A percentile compares a stretch with the other conserved stretches of the same genome.
These are phyloP conservation scores for Macrostomum lignano DNA, from an alignment of 1,140 invertebrate species.

Conservation along the genomic window DNA sequence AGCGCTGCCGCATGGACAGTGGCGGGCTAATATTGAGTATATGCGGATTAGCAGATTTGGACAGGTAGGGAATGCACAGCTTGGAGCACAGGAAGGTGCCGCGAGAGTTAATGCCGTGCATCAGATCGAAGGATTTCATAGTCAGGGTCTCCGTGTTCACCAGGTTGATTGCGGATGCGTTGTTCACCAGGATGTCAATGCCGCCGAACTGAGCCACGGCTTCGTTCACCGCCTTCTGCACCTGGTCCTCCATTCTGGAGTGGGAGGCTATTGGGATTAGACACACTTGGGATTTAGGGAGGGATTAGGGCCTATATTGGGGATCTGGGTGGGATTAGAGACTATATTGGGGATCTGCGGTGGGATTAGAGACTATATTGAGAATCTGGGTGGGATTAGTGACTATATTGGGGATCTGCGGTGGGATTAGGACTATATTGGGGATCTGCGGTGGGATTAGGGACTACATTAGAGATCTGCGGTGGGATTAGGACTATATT, in stretches of 20 bases:
- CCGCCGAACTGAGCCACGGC: constrained; percentile 71
- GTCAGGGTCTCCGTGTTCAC: constrained; percentile 53
- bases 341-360: no score
- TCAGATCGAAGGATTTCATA: constrained; percentile 45
- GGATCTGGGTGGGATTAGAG: no score
- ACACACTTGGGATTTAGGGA: no score
- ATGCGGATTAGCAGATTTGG: constrained; percentile 63
- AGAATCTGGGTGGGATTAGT: no score
- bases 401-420: no score
- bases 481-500: no score
- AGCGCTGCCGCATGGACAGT: constrained; percentile 52
- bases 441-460: no score
- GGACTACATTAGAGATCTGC: no score
- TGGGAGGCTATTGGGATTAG: no score
- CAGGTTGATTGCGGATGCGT: constrained; percentile 77
- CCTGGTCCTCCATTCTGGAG: constrained; percentile 28
- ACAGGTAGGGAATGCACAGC: constrained; percentile 56
- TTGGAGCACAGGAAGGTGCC: constrained; percentile 34
- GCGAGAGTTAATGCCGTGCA: constrained; percentile 26
- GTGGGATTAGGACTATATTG: no score
- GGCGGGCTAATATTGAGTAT: constrained; percentile 85
- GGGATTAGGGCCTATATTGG: no score
- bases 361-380: no score
- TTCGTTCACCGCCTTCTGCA: constrained; percentile 50
- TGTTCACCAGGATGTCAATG: constrained; percentile 72